Evolutionary conservation across 2,797 vertebrate species (phyloP).

Genomic region (Thalassophryne amazonica): DNA sequence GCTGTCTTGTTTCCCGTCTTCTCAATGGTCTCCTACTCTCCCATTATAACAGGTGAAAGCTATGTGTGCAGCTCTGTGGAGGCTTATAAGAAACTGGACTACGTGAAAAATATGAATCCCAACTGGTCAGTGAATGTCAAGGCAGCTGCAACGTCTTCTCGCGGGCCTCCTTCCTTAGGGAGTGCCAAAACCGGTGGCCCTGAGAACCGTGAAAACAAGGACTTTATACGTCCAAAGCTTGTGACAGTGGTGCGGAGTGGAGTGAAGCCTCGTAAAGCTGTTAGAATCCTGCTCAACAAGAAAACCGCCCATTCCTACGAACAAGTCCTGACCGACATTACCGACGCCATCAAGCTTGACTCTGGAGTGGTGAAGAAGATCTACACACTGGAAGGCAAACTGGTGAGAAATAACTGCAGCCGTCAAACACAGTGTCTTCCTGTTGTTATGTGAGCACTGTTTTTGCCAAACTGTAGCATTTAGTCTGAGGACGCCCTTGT

Average conservation of each 20-base stretch:
- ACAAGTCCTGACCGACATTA: constrained; percentile 96
- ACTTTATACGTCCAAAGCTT: constrained; percentile 96
- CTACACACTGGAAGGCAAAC: constrained; percentile 94
- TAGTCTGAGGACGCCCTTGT: too few species aligned
- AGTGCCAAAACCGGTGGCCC: constrained; percentile 78
- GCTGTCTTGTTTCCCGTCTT: neutral
- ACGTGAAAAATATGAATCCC: constrained; percentile 95
- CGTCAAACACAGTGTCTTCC: too few species aligned
- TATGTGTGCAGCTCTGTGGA: constrained; percentile 96
- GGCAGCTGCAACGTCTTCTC: constrained; percentile 75
- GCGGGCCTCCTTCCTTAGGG: constrained; percentile 84
- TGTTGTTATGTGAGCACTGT: neutral
- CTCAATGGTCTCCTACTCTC: neutral
- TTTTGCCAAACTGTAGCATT: too few species aligned
- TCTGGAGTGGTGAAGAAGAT: constrained; percentile 94
- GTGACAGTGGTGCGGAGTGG: constrained; percentile 95
- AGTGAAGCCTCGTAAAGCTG: constrained; percentile 92
- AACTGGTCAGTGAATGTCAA: constrained; percentile 98
- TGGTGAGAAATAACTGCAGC: constrained; percentile 76
- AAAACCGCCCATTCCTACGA: constrained; percentile 97
- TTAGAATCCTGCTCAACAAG: constrained; percentile 95
- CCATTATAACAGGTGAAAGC: constrained; percentile 81
- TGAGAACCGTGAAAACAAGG: constrained; percentile 86
- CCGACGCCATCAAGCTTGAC: constrained; percentile 95
- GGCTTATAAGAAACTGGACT: constrained; percentile 95